A percentile compares a stretch with the other conserved stretches of the same genome.
Evolutionary conservation across 2,113 vertebrate species (phyloP).

Genomic region (Pygoscelis adeliae): DNA sequence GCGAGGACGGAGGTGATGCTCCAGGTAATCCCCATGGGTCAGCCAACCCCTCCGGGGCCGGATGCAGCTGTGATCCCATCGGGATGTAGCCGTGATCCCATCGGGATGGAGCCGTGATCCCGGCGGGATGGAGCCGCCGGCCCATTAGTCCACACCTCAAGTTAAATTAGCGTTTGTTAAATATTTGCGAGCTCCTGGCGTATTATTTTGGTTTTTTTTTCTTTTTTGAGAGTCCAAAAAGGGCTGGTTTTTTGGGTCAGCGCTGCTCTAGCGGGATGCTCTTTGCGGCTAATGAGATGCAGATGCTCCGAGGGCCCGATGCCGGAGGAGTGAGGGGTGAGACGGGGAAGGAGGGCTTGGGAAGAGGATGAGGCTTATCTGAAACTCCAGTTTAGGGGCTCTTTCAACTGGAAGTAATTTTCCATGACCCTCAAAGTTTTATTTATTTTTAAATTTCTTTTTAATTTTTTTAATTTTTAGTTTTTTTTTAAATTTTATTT

Average conservation of each 20-base stretch:
- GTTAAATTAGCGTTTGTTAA: neutral
- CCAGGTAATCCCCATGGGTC: neutral
- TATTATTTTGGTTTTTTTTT: neutral
- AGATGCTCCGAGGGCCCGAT: neutral
- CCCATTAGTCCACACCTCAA: neutral
- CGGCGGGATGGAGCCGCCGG: rapidly evolving
- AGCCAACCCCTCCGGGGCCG: rapidly evolving
- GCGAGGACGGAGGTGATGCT: neutral
- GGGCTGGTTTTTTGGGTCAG: neutral
- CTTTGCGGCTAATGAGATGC: neutral
- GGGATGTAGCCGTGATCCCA: rapidly evolving
- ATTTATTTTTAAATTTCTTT: neutral
- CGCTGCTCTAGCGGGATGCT: neutral
- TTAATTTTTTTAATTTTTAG: neutral
- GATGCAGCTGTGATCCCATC: too few species aligned
- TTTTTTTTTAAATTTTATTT: neutral
- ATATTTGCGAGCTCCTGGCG: neutral
- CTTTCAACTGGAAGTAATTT: neutral
- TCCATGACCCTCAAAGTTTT: neutral
- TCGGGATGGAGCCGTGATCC: too few species aligned
- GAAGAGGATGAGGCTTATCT: neutral
- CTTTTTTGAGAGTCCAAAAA: neutral
- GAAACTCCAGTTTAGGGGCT: neutral
- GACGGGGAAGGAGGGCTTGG: neutral
- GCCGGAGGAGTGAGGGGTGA: neutral